Evolutionary conservation across 1,140 invertebrate species (phyloP).

Genomic region (Papilio machaon): DNA sequence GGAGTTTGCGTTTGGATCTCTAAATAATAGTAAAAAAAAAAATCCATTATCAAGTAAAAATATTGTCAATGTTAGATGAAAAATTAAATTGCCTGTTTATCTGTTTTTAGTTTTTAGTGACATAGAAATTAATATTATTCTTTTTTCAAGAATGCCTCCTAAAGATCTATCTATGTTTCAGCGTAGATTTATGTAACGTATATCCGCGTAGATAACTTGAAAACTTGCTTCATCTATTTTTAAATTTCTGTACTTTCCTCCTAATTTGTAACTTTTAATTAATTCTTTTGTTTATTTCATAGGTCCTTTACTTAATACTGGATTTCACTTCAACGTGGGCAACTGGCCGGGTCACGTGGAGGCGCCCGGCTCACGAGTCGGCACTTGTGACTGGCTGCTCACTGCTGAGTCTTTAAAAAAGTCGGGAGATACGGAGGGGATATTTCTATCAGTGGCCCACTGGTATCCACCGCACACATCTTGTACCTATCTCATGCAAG

Average conservation of each 20-base stretch:
- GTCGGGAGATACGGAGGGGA: conserved; percentile 90
- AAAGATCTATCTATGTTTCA: too few species aligned
- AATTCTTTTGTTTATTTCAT: not conserved
- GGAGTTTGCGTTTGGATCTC: conserved; percentile 33
- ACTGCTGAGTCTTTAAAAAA: conserved; percentile 90
- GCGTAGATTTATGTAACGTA: too few species aligned
- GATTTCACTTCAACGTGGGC: conserved; percentile 96
- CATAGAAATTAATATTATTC: too few species aligned
- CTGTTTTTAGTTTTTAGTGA: too few species aligned
- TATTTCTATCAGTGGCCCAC: conserved; percentile 94
- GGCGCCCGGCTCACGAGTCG: conserved; percentile 91
- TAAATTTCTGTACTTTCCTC: too few species aligned
- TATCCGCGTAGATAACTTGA: too few species aligned
- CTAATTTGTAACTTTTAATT: not conserved
- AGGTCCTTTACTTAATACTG: conserved; percentile 94
- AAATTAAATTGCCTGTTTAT: too few species aligned
- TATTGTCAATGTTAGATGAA: too few species aligned
- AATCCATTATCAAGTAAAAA: not conserved
- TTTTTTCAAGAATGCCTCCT: too few species aligned
- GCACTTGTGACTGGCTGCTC: conserved; percentile 93
- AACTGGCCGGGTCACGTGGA: conserved; percentile 96
- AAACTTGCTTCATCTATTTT: too few species aligned
- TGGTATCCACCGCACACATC: conserved; percentile 96
- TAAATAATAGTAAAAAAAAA: not conserved
- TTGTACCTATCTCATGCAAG: conserved; percentile 94